phyloP scores from a whole-genome alignment of 2,888 invertebrate genomes.

The Melinaea menophilus region DNA sequence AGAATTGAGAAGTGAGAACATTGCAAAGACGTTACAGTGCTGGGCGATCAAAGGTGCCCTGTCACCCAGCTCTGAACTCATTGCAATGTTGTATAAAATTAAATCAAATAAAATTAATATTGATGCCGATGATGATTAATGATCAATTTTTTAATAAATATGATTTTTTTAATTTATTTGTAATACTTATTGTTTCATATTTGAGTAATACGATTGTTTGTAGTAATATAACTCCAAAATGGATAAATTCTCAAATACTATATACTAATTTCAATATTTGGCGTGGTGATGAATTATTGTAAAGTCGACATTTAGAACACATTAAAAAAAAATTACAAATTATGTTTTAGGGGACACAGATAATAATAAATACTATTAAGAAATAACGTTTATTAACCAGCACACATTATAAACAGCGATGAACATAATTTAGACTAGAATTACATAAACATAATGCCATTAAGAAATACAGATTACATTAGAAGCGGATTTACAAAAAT shows the following conservation, averaged over 20 bases:
- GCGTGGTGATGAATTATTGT: too few species aligned
- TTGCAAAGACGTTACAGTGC: constrained; percentile 47
- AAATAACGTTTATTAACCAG: constrained; percentile 21
- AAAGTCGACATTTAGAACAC: too few species aligned
- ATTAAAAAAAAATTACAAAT: too few species aligned
- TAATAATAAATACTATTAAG: constrained; percentile 5
- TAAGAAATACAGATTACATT: not conserved
- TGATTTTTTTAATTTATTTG: too few species aligned
- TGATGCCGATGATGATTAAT: constrained; percentile 16
- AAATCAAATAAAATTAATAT: constrained; percentile 46
- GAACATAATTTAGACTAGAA: constrained; percentile 20
- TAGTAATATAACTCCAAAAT: too few species aligned
- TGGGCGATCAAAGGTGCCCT: constrained; percentile 51
- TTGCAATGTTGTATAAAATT: constrained; percentile 50
- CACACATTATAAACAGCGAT: constrained; percentile 15
- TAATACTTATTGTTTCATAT: too few species aligned
- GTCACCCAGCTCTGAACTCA: constrained; percentile 51
- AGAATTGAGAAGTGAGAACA: constrained; percentile 47
- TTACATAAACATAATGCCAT: not conserved
- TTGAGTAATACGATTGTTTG: too few species aligned
- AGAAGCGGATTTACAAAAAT: not conserved
- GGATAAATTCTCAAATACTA: too few species aligned
- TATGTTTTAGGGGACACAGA: too few species aligned
- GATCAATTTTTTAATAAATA: too few species aligned
- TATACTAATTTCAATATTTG: too few species aligned